Evolutionary conservation across 1,140 invertebrate species (phyloP), one percentile per base, ranked within the genome.

Genomic region (Oscheius sp.): DNA sequence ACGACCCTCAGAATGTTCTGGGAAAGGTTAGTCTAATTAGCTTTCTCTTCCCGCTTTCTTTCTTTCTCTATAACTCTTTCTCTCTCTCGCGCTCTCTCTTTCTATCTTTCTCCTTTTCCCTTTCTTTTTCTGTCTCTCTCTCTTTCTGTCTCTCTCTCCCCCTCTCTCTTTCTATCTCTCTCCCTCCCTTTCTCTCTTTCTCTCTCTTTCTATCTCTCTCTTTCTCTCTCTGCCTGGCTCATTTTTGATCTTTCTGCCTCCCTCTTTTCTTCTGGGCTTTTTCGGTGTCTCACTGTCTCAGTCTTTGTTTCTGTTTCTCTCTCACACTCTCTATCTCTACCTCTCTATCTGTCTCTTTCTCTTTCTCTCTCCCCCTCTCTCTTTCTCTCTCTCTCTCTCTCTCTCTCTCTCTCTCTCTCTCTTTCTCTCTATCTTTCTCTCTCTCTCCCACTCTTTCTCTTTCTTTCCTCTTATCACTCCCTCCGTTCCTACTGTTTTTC

Each of bases 1-100:
- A 71, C 69, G 69, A 71, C 45, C 69, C 69, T 34, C 58, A 71
- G 26, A 55, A 71, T 58, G 69, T 71, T 32, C 69, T 71, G 31
- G 69, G 69, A 63, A 71, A 71, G 69, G 58, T 63, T 15, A 0
- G 23, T n/a, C n/a, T n/a, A n/a, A n/a, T n/a, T n/a, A n/a, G n/a
- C n/a, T n/a, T n/a, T n/a, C n/a, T n/a, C n/a, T n/a, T n/a, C n/a
- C n/a, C n/a, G n/a, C n/a, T n/a, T n/a, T 10, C 55, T 0, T 7
- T 42, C 38, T 7, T 42, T 42, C 38, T 59, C 23, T 59, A n/a
- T n/a, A n/a, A n/a, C 23, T 15, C 13, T 13, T 15, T 13, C 23
- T 13, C 10, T 23, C 29, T 13, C 13, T 13, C 20, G 0, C 10
- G 10, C 38, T 42, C 38, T 42, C 13, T 23, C 15, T 23, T 23